These are phyloP conservation scores for Xestoiulus laeticollis DNA, from an alignment of 2,888 invertebrate species.

Conservation along the genomic window DNA sequence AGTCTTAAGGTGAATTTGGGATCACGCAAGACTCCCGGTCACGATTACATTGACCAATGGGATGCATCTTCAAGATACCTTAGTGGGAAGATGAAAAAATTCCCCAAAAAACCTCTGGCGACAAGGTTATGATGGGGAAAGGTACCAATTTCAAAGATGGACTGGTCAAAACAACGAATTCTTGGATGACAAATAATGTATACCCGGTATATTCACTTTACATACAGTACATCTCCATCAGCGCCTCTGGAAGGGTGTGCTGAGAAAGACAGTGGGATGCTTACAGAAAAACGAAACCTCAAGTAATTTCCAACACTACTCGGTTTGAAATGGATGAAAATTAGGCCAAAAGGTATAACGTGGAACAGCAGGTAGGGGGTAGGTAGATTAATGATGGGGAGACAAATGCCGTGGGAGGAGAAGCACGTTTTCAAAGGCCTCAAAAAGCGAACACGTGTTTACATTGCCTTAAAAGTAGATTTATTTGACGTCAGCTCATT, in stretches of 20 bases:
- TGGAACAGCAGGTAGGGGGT: neutral
- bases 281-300: no score
- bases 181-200: no score
- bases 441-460: neutral
- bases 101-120: neutral
- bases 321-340: neutral
- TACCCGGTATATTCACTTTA: no score
- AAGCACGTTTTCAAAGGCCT: neutral
- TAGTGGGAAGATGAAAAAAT: neutral
- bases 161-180: no score
- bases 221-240: no score
- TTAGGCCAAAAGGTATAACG: neutral
- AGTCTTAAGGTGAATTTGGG: neutral
- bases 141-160: neutral
- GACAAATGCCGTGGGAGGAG: constrained; percentile 9
- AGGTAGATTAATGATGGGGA: neutral
- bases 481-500: neutral
- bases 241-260: no score
- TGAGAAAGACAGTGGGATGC: no score
- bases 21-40: neutral
- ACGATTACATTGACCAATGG: neutral
- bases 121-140: neutral
- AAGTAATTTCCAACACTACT: neutral
- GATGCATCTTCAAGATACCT: neutral
- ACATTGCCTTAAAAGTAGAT: constrained; percentile 9